phyloP scores from a whole-genome alignment of 2,113 vertebrate species.

The Corydoras sp. region DNA sequence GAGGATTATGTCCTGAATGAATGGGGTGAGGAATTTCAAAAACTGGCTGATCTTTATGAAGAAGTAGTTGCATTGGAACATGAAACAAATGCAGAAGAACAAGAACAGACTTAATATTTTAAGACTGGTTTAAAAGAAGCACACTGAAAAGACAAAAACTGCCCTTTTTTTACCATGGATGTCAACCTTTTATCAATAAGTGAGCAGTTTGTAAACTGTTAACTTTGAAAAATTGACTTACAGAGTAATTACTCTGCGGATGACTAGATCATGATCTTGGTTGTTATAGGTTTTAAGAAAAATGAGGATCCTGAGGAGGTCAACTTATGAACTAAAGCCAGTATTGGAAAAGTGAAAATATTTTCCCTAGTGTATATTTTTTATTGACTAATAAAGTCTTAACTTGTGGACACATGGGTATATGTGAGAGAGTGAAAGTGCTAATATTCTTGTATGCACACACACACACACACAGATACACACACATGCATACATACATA shows the following conservation, averaged over 20 bases:
- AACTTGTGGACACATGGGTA: slow-evolving; percentile 77
- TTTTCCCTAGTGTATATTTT: slow-evolving; percentile 97
- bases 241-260: slow-evolving; percentile 47
- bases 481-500: too few species aligned
- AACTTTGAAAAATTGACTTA: slow-evolving; percentile 66
- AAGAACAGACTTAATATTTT: slow-evolving; percentile 30
- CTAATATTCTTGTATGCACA: not conserved
- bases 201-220: slow-evolving; percentile 64
- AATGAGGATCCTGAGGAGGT: slow-evolving; percentile 62
- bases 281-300: slow-evolving; percentile 65
- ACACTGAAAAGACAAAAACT: slow-evolving; percentile 33
- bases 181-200: slow-evolving; percentile 60
- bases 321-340: slow-evolving; percentile 55
- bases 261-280: slow-evolving; percentile 59
- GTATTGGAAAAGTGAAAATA: slow-evolving; percentile 64
- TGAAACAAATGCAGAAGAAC: slow-evolving; percentile 62
- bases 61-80: slow-evolving; percentile 67
- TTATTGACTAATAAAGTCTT: slow-evolving; percentile 88
- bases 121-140: slow-evolving; percentile 43
- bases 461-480: too few species aligned
- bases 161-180: slow-evolving; percentile 31
- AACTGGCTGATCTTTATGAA: slow-evolving; percentile 89
- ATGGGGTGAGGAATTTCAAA: slow-evolving; percentile 89
- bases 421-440: slow-evolving; percentile 55
- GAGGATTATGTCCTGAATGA: slow-evolving; percentile 81